Evolutionary conservation across 2,888 invertebrate species (phyloP), one percentile per base, ranked within the genome.

Genomic region (Mythimna lalbum): DNA sequence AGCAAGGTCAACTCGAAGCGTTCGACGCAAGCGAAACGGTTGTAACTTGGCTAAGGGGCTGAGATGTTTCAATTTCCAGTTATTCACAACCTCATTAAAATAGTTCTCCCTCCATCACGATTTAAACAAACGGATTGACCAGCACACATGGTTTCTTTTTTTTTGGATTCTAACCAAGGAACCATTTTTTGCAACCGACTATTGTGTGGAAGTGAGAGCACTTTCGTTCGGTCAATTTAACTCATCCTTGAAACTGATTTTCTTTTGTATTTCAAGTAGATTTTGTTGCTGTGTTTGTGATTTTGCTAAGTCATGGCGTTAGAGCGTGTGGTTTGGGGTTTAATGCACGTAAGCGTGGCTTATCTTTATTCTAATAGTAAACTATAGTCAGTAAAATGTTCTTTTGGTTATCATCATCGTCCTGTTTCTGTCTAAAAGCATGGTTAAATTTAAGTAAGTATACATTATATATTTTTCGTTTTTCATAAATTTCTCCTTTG

Each of bases 181-280:
- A 52, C 77, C 71, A 79, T 84, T 89, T 90, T 88, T 89, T 86
- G 82, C 64, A 69, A 69, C 33, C 53, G 23, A 59, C 85, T 79
- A 87, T 91, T 90, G 86, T 88, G 79, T 76, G 59, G 79, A 84
- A 86, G 90, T 89, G 89, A 88, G 89, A 90, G 89, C 89, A 90
- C 90, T 92, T 90, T 90, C 89, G 85, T 92, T 86, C 87, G 90
- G 90, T 90, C 92, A 88, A 92, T 92, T 91, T 90, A 76, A 83
- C 87, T 73, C 80, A 82, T 88, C 84, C 81, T 84, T 87, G 9
- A 66, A 66, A 86, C 86, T 74, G 80, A 84, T 87, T 88, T 82
- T 78, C 83, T 70, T 76, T 76, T 80, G 70, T 82, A 76, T 86
- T 85, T 81, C 69, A 66, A 82, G 79, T 83, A 70, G 63, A 85